Evolutionary conservation across 1,140 invertebrate species (phyloP), one percentile per base, ranked within the genome.

Genomic region (Stegodyphus mimosarum): DNA sequence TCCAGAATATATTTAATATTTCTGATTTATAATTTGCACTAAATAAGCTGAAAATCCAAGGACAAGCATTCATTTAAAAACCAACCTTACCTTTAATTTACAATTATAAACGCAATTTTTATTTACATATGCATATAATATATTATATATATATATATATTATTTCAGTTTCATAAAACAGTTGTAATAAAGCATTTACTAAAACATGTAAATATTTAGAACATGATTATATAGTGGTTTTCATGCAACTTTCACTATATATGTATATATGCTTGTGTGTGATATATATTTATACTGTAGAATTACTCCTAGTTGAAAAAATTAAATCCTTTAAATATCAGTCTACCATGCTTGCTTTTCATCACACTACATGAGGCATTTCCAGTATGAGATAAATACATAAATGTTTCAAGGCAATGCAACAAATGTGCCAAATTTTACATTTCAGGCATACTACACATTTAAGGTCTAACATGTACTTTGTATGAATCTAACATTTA

Each of bases 341-440:
- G 74, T 63, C 79, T 83, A 83, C 74, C 70, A 83, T 69, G 71
- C 74, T 83, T 83, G 73, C 79, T 73, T 49, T 80, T 80, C 77
- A 80, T 72, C 51, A 80, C 63, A 81, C 64, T 83, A 80, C 72
- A 83, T 83, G 70, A 83, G 79, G 79, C 79, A 83, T 73, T 73
- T 83, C 72, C 81, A 84, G 73, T 76, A 84, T 84, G 81, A 84
- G 81, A 84, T 84, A 73, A 83, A 74, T 84, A 84, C 73, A 84
- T 84, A 84, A 84, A 75, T 74, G 81, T 84, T 60, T 76, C 81
- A 84, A 84, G 81, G 81, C 81, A 84, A 84, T 84, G 81, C 81
- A 84, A 75, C 81, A 84, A 76, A 74, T 84, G 81, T 84, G 81
- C 81, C 81, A 84, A 84, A 74, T 53, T 83, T 75, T 67, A 75